phyloP scores from a whole-genome alignment of 2,888 invertebrate species.

The Chrysolina haemoptera region DNA sequence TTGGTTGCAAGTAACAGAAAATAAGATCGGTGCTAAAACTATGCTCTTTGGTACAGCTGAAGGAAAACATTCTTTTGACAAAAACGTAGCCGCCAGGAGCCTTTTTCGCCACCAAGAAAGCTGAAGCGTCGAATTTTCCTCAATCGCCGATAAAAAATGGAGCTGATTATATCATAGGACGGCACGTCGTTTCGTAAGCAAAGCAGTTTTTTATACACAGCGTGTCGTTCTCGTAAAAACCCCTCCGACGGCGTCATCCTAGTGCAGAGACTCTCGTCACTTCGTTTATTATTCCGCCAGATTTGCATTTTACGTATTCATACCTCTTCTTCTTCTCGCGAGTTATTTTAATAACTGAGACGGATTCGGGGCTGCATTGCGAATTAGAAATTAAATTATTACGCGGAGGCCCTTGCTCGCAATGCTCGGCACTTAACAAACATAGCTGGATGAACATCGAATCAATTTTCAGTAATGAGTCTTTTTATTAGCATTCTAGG shows the following conservation, averaged over 20 bases:
- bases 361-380: slow-evolving; percentile 42
- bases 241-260: slow-evolving; percentile 31
- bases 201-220: background rate
- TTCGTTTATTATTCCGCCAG: slow-evolving; percentile 55
- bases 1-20: too few species aligned
- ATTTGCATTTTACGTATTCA: slow-evolving; percentile 58
- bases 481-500: slow-evolving; percentile 33
- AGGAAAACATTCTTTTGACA: too few species aligned
- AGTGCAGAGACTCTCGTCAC: slow-evolving; percentile 44
- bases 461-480: slow-evolving; percentile 41
- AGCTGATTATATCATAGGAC: slow-evolving; percentile 7
- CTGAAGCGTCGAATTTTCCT: background rate
- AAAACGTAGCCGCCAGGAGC: background rate
- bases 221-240: slow-evolving; percentile 20
- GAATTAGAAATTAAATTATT: slow-evolving; percentile 36
- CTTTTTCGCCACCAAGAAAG: background rate
- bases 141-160: background rate
- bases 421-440: slow-evolving; percentile 33
- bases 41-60: too few species aligned
- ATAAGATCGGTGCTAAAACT: too few species aligned
- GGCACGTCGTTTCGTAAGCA: background rate
- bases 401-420: background rate
- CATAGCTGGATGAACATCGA: slow-evolving; percentile 36
- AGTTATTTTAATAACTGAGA: slow-evolving; percentile 57
- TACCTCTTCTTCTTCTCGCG: slow-evolving; percentile 47